Base-by-base conservation (phyloP, 2,113 vertebrate genomes). In the Gnathonemus longibarbis region DNA sequence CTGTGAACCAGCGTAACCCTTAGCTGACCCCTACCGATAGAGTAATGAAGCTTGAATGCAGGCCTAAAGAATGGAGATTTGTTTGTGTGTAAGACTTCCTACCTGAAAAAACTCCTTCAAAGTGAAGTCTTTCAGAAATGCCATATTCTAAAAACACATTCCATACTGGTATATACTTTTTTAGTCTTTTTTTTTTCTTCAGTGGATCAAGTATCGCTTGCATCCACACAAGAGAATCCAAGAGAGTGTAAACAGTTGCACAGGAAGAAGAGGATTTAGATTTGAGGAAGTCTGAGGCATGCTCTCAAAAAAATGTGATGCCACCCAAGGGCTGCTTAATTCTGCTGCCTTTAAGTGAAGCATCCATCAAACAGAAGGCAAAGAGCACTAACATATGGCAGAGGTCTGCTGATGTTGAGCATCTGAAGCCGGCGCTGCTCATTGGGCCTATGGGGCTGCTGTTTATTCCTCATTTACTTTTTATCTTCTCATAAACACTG, bases 391-490 rank as follows among this genome's bases (percentile, higher is more conserved):
- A 49, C 42, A 70, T 70, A 70, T 27, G 39, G 31, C 50, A 21
- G 15, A 88, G 50, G 50, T 46, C 87, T 87, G 49, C 87, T 52
- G 87, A 45, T 88, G 50, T 45, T 49, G 35, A 87, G 84, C 46
- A 52, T 87, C 84, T 87, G 46, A 87, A 87, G 49, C 46, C n/a
- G 11, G 84, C 83, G 0, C 9, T 46, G 11, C 84, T 35, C n/a
- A 87, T 27, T 27, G 84, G 50, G 50, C 84, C 27, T 53, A 19
- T 35, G 15, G n/a, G 85, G 85, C 10, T 53, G 49, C 85, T 52
- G 85, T 87, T 84, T 58, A 58, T 88, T 39, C 87, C 53, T 62
- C 53, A 19, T 87, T 87, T 53, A 53, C 83, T 87, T 35, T 87
- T 53, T 87, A 50, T 35, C 85, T 87, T 52, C 27, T 87, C 74